A percentile compares a stretch with the other conserved stretches of the same genome.
These are phyloP conservation scores for Hipparchia semele DNA, from an alignment of 2,888 invertebrate genomes.

Conservation along the genomic window DNA sequence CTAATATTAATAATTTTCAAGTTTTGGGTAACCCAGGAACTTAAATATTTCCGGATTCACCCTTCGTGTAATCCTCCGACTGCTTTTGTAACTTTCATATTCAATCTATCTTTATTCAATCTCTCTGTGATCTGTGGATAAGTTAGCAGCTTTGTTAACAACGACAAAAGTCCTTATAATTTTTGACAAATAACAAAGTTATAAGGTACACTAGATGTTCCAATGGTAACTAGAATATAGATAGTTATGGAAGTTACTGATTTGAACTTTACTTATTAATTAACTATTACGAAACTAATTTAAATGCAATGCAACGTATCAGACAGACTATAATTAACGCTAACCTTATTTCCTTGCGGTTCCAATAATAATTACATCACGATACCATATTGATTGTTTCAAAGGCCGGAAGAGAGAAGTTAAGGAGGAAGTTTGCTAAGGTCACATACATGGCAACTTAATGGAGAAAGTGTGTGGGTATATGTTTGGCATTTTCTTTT, in stretches of 20 bases:
- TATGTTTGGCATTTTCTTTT: conserved; percentile 12
- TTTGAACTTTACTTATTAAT: conserved; percentile 7
- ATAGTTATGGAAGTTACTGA: background rate
- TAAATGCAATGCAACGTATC: conserved; percentile 4
- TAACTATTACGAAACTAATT: conserved; percentile 13
- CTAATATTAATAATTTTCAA: too few species aligned
- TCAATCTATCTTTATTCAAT: too few species aligned
- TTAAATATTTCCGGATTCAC: too few species aligned
- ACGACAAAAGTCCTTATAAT: background rate
- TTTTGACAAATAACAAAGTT: background rate
- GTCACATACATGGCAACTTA: conserved; percentile 24
- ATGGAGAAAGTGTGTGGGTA: conserved; percentile 33
- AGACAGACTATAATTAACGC: conserved; percentile 20
- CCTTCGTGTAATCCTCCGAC: too few species aligned
- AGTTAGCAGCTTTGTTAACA: too few species aligned
- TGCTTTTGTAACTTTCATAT: too few species aligned
- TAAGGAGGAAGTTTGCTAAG: conserved; percentile 27
- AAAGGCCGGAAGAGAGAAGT: conserved; percentile 27
- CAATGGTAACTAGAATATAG: background rate
- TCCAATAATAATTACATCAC: conserved; percentile 28
- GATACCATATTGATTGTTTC: conserved; percentile 23
- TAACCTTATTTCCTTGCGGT: conserved; percentile 27
- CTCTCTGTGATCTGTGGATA: too few species aligned
- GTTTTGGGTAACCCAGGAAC: too few species aligned
- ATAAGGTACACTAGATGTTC: background rate